A percentile compares a stretch with the other conserved stretches of the same genome.
These are phyloP conservation scores for Pholis gunnellus DNA, from an alignment of 2,113 vertebrate species.

Conservation along the genomic window DNA sequence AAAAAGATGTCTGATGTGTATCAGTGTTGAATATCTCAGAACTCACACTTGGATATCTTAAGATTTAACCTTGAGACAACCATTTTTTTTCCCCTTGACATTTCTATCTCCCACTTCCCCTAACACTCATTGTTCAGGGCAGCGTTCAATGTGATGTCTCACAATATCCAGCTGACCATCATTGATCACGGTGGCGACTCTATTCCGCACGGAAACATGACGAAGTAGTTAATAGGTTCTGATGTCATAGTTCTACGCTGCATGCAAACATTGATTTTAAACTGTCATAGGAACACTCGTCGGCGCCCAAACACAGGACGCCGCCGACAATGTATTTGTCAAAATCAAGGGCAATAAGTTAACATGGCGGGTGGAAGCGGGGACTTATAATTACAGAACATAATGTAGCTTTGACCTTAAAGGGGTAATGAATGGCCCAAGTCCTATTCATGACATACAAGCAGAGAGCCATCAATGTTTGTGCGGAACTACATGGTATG, in stretches of 20 bases:
- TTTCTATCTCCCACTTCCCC: conserved; percentile 1
- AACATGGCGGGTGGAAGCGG: conserved; percentile 32
- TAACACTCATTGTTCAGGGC: not conserved
- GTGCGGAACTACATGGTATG: conserved; percentile 56
- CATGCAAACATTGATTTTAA: conserved; percentile 51
- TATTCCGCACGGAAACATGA: not conserved
- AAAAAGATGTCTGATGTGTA: conserved; percentile 47
- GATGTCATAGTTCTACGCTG: not conserved
- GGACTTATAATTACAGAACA: conserved; percentile 77
- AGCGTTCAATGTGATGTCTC: not conserved
- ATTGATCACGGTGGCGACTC: not conserved
- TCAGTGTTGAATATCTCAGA: conserved; percentile 49
- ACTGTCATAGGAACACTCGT: conserved; percentile 39
- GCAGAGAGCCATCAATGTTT: conserved; percentile 77
- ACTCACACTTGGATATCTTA: conserved; percentile 22
- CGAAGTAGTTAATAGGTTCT: not conserved
- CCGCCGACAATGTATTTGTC: conserved; percentile 55
- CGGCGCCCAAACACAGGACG: conserved; percentile 18
- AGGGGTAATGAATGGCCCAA: conserved; percentile 79
- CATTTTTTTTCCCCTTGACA: not conserved
- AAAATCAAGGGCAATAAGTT: conserved; percentile 51
- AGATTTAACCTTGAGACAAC: conserved; percentile 60
- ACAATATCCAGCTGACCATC: not conserved
- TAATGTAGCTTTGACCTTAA: conserved; percentile 77
- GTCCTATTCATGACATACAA: conserved; percentile 67